Evolutionary conservation across 2,888 invertebrate species (phyloP).

Genomic region (Tridacna gigas): DNA sequence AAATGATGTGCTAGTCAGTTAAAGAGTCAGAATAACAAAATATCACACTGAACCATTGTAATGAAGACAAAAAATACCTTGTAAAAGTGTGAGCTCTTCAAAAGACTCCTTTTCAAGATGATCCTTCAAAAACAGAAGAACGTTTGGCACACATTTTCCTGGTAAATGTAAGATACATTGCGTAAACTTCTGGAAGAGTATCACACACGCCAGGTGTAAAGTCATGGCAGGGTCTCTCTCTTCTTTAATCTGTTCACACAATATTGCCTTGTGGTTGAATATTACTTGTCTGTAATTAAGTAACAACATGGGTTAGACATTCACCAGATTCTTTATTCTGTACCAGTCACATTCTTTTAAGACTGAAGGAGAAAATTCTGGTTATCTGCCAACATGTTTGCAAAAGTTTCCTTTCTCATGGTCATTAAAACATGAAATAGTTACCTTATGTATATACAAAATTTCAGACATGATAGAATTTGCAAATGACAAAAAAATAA

Average conservation of each 20-base stretch:
- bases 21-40: no score
- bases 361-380: no score
- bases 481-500: no score
- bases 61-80: slow-evolving; percentile 88
- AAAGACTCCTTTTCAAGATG: slow-evolving; percentile 89
- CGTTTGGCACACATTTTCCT: slow-evolving; percentile 94
- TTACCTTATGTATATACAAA: no score
- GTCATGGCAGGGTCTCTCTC: slow-evolving; percentile 82
- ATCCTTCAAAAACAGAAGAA: slow-evolving; percentile 90
- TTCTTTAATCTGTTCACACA: slow-evolving; percentile 91
- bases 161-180: slow-evolving; percentile 95
- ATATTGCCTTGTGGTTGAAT: slow-evolving; percentile 91
- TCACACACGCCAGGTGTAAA: slow-evolving; percentile 83
- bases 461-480: no score
- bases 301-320: no score
- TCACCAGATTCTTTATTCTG: no score
- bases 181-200: slow-evolving; percentile 92
- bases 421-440: no score
- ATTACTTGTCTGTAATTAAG: slow-evolving; percentile 88
- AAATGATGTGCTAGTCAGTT: neutral
- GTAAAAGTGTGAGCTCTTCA: slow-evolving; percentile 89
- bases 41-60: no score
- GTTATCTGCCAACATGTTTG: no score
- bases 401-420: no score
- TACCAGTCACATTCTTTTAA: no score